Percentiles rank a stretch among this genome's conserved stretches.
Conservation (phyloP, 2,888 invertebrate species). For the Ctena decussata region DNA sequence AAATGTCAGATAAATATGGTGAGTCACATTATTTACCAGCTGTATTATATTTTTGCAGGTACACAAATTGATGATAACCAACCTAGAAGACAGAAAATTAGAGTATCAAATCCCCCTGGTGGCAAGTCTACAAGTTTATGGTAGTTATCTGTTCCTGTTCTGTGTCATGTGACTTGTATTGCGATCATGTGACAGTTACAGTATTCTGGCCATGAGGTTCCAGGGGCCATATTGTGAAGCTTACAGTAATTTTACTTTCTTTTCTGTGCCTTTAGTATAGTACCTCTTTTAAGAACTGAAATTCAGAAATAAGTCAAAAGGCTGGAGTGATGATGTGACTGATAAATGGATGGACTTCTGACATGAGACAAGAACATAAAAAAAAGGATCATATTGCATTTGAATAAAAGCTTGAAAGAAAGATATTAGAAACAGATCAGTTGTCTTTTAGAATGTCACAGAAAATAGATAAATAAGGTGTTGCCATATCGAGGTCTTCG, state of each 20-base stretch:
- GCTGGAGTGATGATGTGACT: no score
- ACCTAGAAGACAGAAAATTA: slow-evolving; percentile 76
- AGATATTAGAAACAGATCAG: no score
- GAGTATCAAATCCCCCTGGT: slow-evolving; percentile 84
- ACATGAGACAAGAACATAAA: no score
- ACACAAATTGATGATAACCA: slow-evolving; percentile 88
- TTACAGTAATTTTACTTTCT: background rate
- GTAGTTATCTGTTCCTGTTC: slow-evolving; percentile 55
- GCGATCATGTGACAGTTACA: background rate
- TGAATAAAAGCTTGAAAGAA: no score
- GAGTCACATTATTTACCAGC: background rate
- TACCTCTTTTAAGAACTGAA: background rate
- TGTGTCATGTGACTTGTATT: slow-evolving; percentile 12
- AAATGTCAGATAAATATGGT: no score
- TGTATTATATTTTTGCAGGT: slow-evolving; percentile 87
- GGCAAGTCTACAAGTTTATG: slow-evolving; percentile 80
- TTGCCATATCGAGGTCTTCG: no score
- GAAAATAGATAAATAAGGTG: no score
- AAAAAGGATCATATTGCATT: no score
- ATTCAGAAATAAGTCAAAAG: no score
- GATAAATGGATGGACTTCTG: no score
- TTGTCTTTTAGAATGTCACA: no score
- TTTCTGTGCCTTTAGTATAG: background rate
- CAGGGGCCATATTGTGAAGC: slow-evolving; percentile 36
- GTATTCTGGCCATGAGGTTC: slow-evolving; percentile 13